Conservation (phyloP, 2,888 invertebrate genomes). For the Ethmia dodecea region DNA sequence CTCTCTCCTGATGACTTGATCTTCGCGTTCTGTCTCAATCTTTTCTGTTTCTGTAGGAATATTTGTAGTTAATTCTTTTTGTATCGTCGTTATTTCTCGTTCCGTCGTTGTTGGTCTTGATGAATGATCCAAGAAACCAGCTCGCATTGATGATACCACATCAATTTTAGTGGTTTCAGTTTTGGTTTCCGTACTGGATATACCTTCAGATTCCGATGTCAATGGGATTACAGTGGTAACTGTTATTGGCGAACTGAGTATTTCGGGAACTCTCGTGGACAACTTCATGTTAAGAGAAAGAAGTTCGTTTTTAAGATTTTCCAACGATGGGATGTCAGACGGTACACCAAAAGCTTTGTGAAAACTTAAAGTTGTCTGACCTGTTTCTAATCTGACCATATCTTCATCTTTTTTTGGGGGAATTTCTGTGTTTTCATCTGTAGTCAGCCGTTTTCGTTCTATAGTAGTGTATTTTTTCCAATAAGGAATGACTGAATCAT, state of each 20-base stretch:
- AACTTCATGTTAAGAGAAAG: no score
- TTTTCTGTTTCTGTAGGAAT: constrained; percentile 14
- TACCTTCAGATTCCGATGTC: background rate
- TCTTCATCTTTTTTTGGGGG: constrained; percentile 23
- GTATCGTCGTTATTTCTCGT: background rate
- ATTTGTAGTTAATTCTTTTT: background rate
- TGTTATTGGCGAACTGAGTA: no score
- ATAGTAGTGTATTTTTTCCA: constrained; percentile 42
- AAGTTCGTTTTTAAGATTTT: constrained; percentile 29
- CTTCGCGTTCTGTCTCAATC: constrained; percentile 5
- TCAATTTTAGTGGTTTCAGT: constrained; percentile 20
- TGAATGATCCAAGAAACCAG: constrained; percentile 51
- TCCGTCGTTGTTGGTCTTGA: constrained; percentile 21
- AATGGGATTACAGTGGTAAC: no score
- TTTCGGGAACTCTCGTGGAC: no score
- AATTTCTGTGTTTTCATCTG: constrained; percentile 19
- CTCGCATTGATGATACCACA: constrained; percentile 46
- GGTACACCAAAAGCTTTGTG: constrained; percentile 28
- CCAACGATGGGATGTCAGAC: constrained; percentile 33
- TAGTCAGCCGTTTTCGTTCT: constrained; percentile 31
- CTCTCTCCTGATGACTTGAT: constrained; percentile 19
- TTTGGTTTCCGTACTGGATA: background rate
- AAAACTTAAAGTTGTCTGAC: constrained; percentile 26
- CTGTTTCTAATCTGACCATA: constrained; percentile 31
- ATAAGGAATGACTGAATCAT: constrained; percentile 21